phyloP scores from a whole-genome alignment of 2,113 vertebrate genomes.

The Ia io region DNA sequence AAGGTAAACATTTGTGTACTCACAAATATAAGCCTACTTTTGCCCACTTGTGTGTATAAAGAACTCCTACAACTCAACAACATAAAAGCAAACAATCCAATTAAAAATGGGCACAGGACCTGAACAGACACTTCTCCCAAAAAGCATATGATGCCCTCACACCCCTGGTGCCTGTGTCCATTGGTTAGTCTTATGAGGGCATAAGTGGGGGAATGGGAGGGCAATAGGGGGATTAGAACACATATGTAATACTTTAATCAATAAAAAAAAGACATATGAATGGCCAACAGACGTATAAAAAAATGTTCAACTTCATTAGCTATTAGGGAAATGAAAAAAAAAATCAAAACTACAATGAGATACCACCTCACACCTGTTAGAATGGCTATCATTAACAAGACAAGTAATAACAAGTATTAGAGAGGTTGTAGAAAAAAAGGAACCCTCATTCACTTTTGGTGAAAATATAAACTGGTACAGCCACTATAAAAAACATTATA shows the following conservation, averaged over 20 bases:
- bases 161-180: too few relatives aligned
- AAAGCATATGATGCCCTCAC: background rate
- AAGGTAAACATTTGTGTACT: background rate
- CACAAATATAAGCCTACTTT: background rate
- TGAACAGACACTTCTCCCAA: background rate
- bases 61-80: background rate
- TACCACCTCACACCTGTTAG: background rate
- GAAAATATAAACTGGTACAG: background rate
- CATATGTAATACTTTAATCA: too few relatives aligned
- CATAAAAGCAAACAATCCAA: background rate
- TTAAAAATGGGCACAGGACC: background rate
- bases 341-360: background rate
- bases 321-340: background rate
- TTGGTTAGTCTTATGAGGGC: too few relatives aligned
- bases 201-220: too few relatives aligned
- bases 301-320: background rate
- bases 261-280: background rate
- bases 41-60: background rate
- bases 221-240: too few relatives aligned
- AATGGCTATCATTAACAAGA: background rate
- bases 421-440: background rate
- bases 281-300: background rate
- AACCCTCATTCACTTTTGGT: background rate
- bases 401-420: background rate
- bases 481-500: background rate